Evolutionary conservation across 2,888 invertebrate genomes (phyloP), one percentile per base, ranked within the genome.

Genomic region (Lasioglossum pauxillum): DNA sequence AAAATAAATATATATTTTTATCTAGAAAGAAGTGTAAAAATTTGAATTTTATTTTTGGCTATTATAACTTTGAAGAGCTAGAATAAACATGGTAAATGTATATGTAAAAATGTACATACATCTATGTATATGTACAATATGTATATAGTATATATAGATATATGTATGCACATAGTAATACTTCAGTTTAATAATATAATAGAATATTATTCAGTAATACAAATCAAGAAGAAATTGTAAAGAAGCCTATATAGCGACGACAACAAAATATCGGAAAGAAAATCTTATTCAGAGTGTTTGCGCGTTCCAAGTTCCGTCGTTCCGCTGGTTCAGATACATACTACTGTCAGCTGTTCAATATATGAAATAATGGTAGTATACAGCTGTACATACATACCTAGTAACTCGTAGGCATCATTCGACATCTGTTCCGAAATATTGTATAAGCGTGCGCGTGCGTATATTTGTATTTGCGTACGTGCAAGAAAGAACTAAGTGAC

Each of bases 331-430:
- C 84, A 91, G 79, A 84, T 69, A 76, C 80, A 86, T 57, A 76
- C 80, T 86, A 91, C 44, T 89, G 91, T 93, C 92, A 92, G 93
- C 92, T 93, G 92, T 92, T 92, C 92, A 89, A 92, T 92, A 91
- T 35, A 83, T 87, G 89, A 88, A 91, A 91, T 82, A 83, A 88
- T 83, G 90, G 86, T 79, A 73, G 83, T 82, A 71, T 57, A 23
- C 72, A 77, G 71, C 35, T 35, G 41, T 44, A 38, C 19, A 71
- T n/a, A 23, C 49, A 14, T 31, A 75, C 71, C 80, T 85, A 91
- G 89, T 91, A 87, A 90, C 90, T 91, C 87, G 87, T 91, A 88
- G 89, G 88, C 88, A 88, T 90, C 84, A 79, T 86, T 74, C 82
- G 84, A 84, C 74, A 84, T 80, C 87, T 82, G 81, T 85, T 78